A percentile compares a stretch with the other conserved stretches of the same genome.
Conservation (phyloP, 2,888 invertebrate genomes). For the Melinopterus prodromus region DNA sequence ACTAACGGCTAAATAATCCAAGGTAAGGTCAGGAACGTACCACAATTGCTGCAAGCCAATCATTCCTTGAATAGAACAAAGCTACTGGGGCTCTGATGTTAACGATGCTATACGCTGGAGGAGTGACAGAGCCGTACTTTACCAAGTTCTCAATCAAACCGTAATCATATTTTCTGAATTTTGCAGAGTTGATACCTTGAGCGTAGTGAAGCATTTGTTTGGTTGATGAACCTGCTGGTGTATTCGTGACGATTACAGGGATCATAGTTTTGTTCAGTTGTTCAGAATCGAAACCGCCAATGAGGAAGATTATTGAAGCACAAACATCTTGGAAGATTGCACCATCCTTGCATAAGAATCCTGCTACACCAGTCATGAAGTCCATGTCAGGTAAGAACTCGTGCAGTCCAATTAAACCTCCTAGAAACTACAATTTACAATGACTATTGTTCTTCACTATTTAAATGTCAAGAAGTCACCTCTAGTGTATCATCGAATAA, state of each 20-base stretch:
- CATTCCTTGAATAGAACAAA: constrained; percentile 67
- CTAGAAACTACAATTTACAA: constrained; percentile 12
- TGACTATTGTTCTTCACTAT: not conserved
- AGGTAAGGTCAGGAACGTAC: constrained; percentile 61
- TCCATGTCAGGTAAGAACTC: constrained; percentile 15
- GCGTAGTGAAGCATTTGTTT: constrained; percentile 77
- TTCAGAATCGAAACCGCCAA: constrained; percentile 53
- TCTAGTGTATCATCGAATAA: constrained; percentile 6
- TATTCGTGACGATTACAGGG: constrained; percentile 54
- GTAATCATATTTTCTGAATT: constrained; percentile 65
- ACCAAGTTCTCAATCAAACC: constrained; percentile 55
- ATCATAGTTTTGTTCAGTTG: constrained; percentile 60
- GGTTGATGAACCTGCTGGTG: constrained; percentile 54
- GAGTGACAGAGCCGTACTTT: constrained; percentile 53
- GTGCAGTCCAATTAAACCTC: not conserved
- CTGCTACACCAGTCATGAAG: constrained; percentile 50
- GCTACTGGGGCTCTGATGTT: constrained; percentile 63
- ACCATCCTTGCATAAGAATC: constrained; percentile 65
- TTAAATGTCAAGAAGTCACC: constrained; percentile 5
- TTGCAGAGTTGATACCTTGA: constrained; percentile 66
- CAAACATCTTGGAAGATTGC: constrained; percentile 68
- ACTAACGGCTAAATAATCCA: too few relatives aligned
- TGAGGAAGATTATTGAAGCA: constrained; percentile 70
- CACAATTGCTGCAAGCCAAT: constrained; percentile 58
- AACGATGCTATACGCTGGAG: constrained; percentile 60